A percentile compares a stretch with the other conserved stretches of the same genome.
These are phyloP conservation scores for Copsychus sechellarum DNA, from an alignment of 2,113 vertebrate species.

Conservation along the genomic window DNA sequence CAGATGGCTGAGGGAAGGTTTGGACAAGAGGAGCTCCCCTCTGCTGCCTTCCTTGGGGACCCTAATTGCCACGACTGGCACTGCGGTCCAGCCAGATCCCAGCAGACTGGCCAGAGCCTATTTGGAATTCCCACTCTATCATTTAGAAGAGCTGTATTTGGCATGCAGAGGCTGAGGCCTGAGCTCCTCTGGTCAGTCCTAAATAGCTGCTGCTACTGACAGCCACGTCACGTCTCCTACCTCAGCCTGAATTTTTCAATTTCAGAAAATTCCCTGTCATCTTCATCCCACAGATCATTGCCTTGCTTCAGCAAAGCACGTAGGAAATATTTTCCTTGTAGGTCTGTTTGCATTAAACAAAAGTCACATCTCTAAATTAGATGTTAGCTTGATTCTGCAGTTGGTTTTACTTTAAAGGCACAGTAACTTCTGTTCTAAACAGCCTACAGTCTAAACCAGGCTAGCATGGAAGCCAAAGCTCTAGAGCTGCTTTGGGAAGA, in stretches of 20 bases:
- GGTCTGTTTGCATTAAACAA: neutral
- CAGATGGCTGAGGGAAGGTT: constrained; percentile 4
- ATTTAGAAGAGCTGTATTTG: constrained; percentile 71
- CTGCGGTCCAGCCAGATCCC: constrained; percentile 14
- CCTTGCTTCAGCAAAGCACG: neutral
- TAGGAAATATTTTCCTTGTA: neutral
- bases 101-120: neutral
- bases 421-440: neutral
- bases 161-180: neutral
- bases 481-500: neutral
- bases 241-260: constrained; percentile 9
- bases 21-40: neutral
- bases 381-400: neutral
- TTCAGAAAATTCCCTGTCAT: constrained; percentile 43
- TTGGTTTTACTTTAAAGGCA: neutral
- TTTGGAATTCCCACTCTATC: constrained; percentile 62
- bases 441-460: no score
- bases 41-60: neutral
- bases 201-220: constrained; percentile 34
- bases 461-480: neutral
- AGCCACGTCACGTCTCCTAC: constrained; percentile 50
- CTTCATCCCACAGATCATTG: constrained; percentile 26
- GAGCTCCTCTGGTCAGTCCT: constrained; percentile 21
- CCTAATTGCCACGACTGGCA: neutral
- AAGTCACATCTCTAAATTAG: neutral